phyloP scores from a whole-genome alignment of 2,888 invertebrate genomes.

The Dendrolimus houi region DNA sequence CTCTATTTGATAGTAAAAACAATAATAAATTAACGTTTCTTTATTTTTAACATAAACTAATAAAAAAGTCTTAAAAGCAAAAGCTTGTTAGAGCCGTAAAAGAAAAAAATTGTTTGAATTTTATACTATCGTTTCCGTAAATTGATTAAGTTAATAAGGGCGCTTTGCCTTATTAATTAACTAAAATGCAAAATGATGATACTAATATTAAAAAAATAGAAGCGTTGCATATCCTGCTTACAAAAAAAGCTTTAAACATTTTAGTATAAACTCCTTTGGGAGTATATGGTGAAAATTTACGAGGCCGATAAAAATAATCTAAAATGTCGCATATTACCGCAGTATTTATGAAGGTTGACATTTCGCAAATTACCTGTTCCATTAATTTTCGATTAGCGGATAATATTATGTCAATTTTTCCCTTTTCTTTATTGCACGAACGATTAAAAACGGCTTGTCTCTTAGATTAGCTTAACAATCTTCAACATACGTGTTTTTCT shows the following conservation, averaged over 20 bases:
- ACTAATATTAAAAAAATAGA: not conserved
- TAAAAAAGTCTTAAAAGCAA: not conserved
- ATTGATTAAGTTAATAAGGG: not conserved
- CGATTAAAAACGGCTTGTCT: no score
- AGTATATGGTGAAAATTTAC: not conserved
- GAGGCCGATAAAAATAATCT: slow-evolving; percentile 26
- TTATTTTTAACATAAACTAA: not conserved
- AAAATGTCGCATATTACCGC: slow-evolving; percentile 45
- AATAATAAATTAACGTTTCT: not conserved
- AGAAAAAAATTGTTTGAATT: not conserved
- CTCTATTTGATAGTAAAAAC: no score
- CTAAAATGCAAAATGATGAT: slow-evolving; percentile 1
- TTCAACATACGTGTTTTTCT: no score
- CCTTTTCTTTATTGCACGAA: not conserved
- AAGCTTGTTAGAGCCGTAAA: not conserved
- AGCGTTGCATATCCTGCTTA: not conserved
- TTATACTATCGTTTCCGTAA: not conserved
- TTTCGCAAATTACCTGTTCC: slow-evolving; percentile 67
- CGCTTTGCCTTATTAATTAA: slow-evolving; percentile 8
- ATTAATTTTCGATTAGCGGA: slow-evolving; percentile 70
- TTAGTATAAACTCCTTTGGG: not conserved
- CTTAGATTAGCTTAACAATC: no score
- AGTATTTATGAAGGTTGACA: slow-evolving; percentile 62
- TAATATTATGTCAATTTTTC: slow-evolving; percentile 27
- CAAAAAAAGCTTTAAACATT: not conserved